phyloP scores from a whole-genome alignment of 1,140 invertebrate species.

The Dryas iulia region DNA sequence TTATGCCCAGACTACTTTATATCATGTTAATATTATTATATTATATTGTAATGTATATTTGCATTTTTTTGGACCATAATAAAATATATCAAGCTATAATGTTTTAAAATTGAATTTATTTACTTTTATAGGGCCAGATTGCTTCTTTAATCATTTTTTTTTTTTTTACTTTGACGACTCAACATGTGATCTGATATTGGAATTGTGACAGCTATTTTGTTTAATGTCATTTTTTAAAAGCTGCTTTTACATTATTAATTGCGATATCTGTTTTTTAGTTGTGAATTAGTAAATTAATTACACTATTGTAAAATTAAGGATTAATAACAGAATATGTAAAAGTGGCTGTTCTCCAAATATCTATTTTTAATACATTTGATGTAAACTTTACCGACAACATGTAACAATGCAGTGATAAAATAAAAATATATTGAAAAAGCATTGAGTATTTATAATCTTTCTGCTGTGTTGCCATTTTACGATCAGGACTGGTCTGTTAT shows the following conservation, averaged over 20 bases:
- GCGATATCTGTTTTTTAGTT: neutral
- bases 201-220: neutral
- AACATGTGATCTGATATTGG: neutral
- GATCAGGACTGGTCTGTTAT: slow-evolving; percentile 1
- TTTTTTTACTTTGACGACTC: neutral
- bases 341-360: neutral
- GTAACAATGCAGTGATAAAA: slow-evolving; percentile 12
- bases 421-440: slow-evolving; percentile 7
- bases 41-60: neutral
- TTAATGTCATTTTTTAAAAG: neutral
- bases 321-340: neutral
- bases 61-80: slow-evolving; percentile 4
- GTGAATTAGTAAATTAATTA: neutral
- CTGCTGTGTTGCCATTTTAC: slow-evolving; percentile 12
- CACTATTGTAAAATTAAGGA: neutral
- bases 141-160: too few relatives aligned
- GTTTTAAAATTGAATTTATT: neutral
- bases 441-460: slow-evolving; percentile 4
- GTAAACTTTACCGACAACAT: slow-evolving; percentile 15
- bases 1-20: slow-evolving; percentile 2
- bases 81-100: neutral
- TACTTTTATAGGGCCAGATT: slow-evolving; percentile 1
- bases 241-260: neutral
- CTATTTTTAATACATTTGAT: slow-evolving; percentile 22
- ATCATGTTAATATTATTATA: slow-evolving; percentile 7